Base-by-base conservation (phyloP, 2,888 invertebrate species). In the Polydrusus tereticollis region DNA sequence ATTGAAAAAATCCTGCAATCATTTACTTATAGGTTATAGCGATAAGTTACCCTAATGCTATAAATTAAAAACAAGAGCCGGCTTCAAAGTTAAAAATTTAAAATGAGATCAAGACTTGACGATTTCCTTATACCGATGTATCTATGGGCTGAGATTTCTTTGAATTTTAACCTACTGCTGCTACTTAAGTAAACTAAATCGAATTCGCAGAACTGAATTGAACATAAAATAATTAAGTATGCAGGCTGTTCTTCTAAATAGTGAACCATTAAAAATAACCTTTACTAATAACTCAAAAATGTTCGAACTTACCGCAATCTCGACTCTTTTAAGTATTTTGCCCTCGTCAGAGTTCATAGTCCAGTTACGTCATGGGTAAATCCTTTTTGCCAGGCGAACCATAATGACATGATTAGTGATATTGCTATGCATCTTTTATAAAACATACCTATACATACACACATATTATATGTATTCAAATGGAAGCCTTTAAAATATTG, bases 351-450 rank as follows among this genome's bases (percentile, higher is more conserved):
- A 12, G 65, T 57, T 55, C 57, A 57, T n/a, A 66, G 65, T 57
- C 23, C 26, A 26, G 10, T 63, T 63, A 69, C 69, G 55, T 70
- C 59, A 65, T 41, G 50, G 68, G 68, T 29, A 73, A 73, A 57
- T 60, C 73, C 72, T 36, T 21, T 29, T 20, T 23, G 57, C 36
- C 43, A 14, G n/a, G 23, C 58, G 29, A 20, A 43, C 18, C 43
- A 36, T 21, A 26, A 38, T 23, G 20, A 41, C 10, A 43, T 26
- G 26, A 57, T 52, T 41, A 45, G 21, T 21, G 6, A n/a, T 58
- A 38, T 29, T 14, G 26, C 16, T 16, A 55, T 55, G 52, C 29
- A 55, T 29, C 52, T 29, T 52, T 26, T 47, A 47, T 47, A 21
- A 47, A 47, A 26, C 33, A 36, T 36, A n/a, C n/a, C 36, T 50